Base-by-base conservation (phyloP, 1,140 invertebrate genomes). In the Caerostris darwini region DNA sequence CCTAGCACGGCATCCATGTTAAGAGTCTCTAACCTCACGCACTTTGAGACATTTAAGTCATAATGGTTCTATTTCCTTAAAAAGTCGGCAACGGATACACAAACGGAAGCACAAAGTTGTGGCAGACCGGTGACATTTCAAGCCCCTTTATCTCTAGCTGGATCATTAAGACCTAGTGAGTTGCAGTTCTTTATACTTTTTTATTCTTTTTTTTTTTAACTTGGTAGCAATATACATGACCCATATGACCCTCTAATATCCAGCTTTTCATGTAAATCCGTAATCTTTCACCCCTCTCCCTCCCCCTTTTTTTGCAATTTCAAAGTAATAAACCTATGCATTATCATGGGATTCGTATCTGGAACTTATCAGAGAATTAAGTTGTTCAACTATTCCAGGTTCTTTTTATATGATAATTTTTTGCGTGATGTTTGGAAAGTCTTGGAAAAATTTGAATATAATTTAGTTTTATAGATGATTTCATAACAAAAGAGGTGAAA, bases 1-100 rank as follows among this genome's bases (percentile, higher is more conserved):
- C 54, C 64, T 64, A 89, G 64, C 87, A 89, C 87, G 87, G 64
- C 87, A 89, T 89, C 53, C 64, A 89, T 89, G 87, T 67, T 89
- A 69, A 77, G 64, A 71, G 17, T 64, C 87, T 71, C 19, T 69
- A 58, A 12, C 56, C 85, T 87, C 87, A 89, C 87, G 87, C 87
- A 89, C 87, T 89, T 87, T 10, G 87, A 89, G 87, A 89, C 87
- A 69, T 89, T 89, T 89, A 71, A 89, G 64, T 10, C 64, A 69
- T 89, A 89, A 89, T 89, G 64, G 87, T 89, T 89, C 61, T 64
- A 89, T 89, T 89, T 89, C 87, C 87, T 89, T 89, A 58, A 64
- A 89, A 89, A 64, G 54, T 57, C 87, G 50, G 87, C 87, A 71
- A 69, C 87, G 87, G 87, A 89, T 89, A 69, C 87, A 69, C 61